Evolutionary conservation across 2,113 vertebrate species (phyloP), one percentile per base, ranked within the genome.

Genomic region (Hepsetus odoe): DNA sequence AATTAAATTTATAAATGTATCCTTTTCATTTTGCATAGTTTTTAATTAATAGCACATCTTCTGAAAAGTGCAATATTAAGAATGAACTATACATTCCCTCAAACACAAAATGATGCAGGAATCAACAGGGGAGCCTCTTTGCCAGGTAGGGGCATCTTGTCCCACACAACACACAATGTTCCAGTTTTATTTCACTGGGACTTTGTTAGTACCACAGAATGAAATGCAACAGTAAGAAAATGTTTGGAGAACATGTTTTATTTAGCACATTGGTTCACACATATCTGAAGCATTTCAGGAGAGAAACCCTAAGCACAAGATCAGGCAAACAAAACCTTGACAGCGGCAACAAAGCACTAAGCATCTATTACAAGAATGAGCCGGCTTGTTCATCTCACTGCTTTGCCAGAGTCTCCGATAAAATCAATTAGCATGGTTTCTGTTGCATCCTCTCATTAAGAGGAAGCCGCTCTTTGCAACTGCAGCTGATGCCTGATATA

Each of bases 351-450:
- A 71, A 32, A 38, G 18, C 30, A 46, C 26, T 26, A 67, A 80
- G 86, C 64, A 74, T 53, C 75, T 79, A 88, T 86, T 83, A 85
- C 77, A 53, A 42, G 80, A 87, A 85, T 78, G 75, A 79, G 82
- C 84, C 82, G 81, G 80, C 85, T 83, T 83, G 81, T 89, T 87
- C 86, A 89, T 85, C 76, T 82, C 85, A 84, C 82, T 85, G 85
- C 78, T 83, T 71, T 58, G 71, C 40, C 13, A 55, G 71, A 80
- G 78, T 68, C 75, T 86, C 49, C 18, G 61, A 68, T 84, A 67
- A 88, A 89, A 89, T 89, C 86, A 84, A 85, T 90, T 84, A 86
- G 62, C 79, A 83, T 40, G 82, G 72, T 87, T 84, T 84, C 82
- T 88, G 84, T 82, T 85, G 77, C 83, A 84, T 85, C 49, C 65